phyloP scores from a whole-genome alignment of 2,113 vertebrate species.

The Urocitellus parryii region DNA sequence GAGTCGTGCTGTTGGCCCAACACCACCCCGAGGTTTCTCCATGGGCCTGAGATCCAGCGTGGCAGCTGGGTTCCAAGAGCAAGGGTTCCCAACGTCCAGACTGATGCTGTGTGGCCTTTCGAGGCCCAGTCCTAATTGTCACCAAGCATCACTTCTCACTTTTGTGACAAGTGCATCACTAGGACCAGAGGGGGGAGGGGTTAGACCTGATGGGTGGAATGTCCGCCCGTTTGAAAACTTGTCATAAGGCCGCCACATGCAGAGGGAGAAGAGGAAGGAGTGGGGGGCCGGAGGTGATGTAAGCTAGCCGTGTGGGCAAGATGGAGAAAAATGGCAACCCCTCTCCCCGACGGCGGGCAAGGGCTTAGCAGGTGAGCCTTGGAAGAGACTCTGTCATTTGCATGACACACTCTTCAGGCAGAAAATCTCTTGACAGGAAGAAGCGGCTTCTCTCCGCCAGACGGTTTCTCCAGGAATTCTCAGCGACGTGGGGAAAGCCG shows the following conservation, averaged over 20 bases:
- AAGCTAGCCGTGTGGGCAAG: background rate
- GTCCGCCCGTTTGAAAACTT: background rate
- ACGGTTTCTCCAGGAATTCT: background rate
- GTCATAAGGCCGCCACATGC: background rate
- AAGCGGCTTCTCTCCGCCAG: background rate
- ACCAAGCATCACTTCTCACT: background rate
- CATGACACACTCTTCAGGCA: background rate
- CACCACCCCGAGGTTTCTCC: background rate
- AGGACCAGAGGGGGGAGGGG: background rate
- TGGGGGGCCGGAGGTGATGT: fast-evolving
- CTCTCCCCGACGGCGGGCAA: background rate
- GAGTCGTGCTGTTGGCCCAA: background rate
- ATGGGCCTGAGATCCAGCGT: background rate
- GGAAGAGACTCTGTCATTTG: background rate
- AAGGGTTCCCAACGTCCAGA: background rate
- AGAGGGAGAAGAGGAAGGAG: background rate
- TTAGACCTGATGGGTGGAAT: background rate
- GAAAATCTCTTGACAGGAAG: background rate
- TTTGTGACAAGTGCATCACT: background rate
- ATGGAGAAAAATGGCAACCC: background rate
- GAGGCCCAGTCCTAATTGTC: background rate
- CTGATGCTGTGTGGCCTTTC: background rate
- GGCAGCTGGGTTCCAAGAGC: background rate
- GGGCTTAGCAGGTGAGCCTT: background rate
- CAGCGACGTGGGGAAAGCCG: background rate